Evolutionary conservation across 2,113 vertebrate genomes (phyloP), one percentile per base, ranked within the genome.

Genomic region (Eleginops maclovinus): DNA sequence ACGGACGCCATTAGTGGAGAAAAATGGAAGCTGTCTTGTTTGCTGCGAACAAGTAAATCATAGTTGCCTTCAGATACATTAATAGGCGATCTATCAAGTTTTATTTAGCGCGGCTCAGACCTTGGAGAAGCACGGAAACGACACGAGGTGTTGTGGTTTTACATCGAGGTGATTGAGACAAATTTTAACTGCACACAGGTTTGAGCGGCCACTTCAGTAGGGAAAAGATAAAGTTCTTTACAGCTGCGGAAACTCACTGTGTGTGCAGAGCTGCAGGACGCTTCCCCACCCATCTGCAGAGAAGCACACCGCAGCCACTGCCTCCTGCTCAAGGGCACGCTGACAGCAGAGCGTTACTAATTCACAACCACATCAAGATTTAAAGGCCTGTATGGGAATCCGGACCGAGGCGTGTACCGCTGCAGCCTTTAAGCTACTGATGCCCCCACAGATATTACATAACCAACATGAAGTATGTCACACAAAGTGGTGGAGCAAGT

Each of bases 51-150:
- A 84, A 92, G 86, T 93, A 89, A 89, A 94, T 93, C 90, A 93
- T 65, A 68, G 85, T 84, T 65, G 81, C 84, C 88, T 93, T 91
- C 85, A 65, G 77, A 58, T 71, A 22, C 81, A 83, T 92, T 92
- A 93, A 94, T 83, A 92, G 90, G 76, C 62, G 73, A 94, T 93
- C 92, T 77, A 91, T 93, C 92, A 93, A 31, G 83, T 86, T 90
- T 91, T 88, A 83, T 84, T 89, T 65, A 80, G 87, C n/a, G 28
- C 40, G n/a, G 9, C 77, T 67, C 78, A 81, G 87, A 84, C 87
- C 87, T 88, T 82, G 84, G 70, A 79, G 73, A 76, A 83, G 73
- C 68, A 62, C 3, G 13, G 14, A 22, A 55, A 69, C 56, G 73
- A 83, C 59, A 76, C 49, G 43, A 67, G 79, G 65, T 62, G 77